Percentiles rank a stretch among this genome's conserved stretches.
Conservation (phyloP, 2,888 invertebrate species). For the Melanostoma mellinum region DNA sequence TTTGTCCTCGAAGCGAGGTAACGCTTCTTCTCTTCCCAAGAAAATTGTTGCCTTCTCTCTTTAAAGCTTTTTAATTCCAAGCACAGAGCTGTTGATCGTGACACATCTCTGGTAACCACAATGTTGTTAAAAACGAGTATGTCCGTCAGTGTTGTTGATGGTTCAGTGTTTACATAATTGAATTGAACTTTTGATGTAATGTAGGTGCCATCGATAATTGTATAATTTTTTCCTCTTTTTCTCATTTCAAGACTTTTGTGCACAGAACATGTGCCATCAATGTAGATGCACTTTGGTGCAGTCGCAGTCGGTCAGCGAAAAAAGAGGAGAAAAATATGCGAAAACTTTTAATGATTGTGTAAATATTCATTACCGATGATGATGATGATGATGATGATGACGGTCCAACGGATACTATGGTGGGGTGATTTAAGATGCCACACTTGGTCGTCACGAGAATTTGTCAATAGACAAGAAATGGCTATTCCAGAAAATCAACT, state of each 20-base stretch:
- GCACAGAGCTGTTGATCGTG: conserved; percentile 59
- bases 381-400: background rate
- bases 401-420: conserved; percentile 14
- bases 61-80: conserved; percentile 6
- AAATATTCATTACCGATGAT: conserved; percentile 37
- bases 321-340: conserved; percentile 29
- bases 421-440: conserved; percentile 39
- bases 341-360: conserved; percentile 43
- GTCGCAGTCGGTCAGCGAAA: conserved; percentile 9
- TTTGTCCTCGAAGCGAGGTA: conserved; percentile 56
- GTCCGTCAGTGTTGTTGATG: conserved; percentile 46
- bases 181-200: conserved; percentile 69
- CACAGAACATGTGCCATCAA: conserved; percentile 13
- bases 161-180: conserved; percentile 54
- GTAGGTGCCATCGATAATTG: conserved; percentile 59
- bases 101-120: conserved; percentile 64
- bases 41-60: conserved; percentile 38
- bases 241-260: conserved; percentile 18
- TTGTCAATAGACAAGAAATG: conserved; percentile 36
- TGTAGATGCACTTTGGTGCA: conserved; percentile 13
- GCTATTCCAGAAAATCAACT: conserved; percentile 19
- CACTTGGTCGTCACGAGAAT: conserved; percentile 36
- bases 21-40: background rate
- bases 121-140: conserved; percentile 52
- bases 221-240: conserved; percentile 40